Base-by-base conservation (phyloP, 2,888 invertebrate species). In the Netelia fuscicornis region DNA sequence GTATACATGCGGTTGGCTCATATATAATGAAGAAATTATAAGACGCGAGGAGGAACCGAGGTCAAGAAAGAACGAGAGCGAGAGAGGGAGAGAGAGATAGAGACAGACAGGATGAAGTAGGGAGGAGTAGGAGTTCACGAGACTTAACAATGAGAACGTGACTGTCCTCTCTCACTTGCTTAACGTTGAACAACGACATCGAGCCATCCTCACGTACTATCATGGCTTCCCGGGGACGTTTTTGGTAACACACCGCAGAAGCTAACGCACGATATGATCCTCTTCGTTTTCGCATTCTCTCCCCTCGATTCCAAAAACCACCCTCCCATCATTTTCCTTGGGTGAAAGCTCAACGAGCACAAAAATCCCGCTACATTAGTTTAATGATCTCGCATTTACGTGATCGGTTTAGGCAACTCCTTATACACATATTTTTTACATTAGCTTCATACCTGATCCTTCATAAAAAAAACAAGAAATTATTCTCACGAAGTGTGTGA, bases 111-210 rank as follows among this genome's bases (percentile, higher is more conserved):
- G 13, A 44, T 37, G 80, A 60, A 44, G 48, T 52, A 37, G 37
- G 44, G 67, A 62, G 25, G 23, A 52, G 67, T 56, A 82, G 76
- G 23, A 67, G 68, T 30, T 64, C 58, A 54, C 62, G 77, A 52
- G 25, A 74, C 60, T 77, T 62, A 77, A 81, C 81, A 84, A 84
- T 81, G 78, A 60, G 81, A 81, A 84, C 84, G 84, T 84, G 84
- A 84, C 84, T 81, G 77, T 84, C 68, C 64, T 78, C 60, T 60
- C 52, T 10, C 48, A 37, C 60, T 30, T 23, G 25, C 42, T 52
- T 44, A 75, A 64, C 70, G 74, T 65, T 78, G 56, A 74, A 70
- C 42, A 54, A 62, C 75, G 72, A 76, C 54, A 77, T 62, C 68
- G 42, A 78, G 72, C 54, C 23, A 75, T 68, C 67, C 81, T 81